These are phyloP conservation scores for Panthera tigris DNA, from an alignment of 2,113 vertebrate species.

Conservation along the genomic window DNA sequence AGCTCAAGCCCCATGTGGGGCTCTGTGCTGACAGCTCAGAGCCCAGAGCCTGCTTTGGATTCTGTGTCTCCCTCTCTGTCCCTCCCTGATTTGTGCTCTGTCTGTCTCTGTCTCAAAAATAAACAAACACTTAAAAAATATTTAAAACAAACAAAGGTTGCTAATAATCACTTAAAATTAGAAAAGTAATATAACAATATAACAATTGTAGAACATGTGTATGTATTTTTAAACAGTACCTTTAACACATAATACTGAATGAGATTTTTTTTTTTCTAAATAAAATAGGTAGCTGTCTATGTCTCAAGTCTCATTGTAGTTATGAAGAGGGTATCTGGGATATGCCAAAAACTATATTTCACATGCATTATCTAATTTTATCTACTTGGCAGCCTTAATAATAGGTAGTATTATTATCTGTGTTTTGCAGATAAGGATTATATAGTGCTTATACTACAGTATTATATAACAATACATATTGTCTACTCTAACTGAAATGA, in stretches of 20 bases:
- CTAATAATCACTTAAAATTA: too few species aligned
- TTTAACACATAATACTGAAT: neutral
- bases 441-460: neutral
- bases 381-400: neutral
- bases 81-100: too few species aligned
- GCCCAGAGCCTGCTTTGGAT: too few species aligned
- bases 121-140: too few species aligned
- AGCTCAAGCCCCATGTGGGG: too few species aligned
- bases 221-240: neutral
- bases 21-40: too few species aligned
- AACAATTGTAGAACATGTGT: neutral
- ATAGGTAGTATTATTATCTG: slow-evolving; percentile 27
- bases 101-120: too few species aligned
- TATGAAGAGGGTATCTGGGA: neutral
- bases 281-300: neutral
- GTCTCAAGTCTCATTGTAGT: neutral
- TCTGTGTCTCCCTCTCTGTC: too few species aligned
- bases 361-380: neutral
- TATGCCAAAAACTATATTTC: neutral
- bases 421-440: neutral
- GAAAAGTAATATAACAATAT: neutral
- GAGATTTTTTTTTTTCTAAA: slow-evolving; percentile 46
- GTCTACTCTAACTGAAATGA: neutral
- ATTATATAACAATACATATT: neutral
- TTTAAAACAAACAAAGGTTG: too few species aligned